Evolutionary conservation across 2,888 invertebrate species (phyloP).

Genomic region (Dicranocentrus wangi): DNA sequence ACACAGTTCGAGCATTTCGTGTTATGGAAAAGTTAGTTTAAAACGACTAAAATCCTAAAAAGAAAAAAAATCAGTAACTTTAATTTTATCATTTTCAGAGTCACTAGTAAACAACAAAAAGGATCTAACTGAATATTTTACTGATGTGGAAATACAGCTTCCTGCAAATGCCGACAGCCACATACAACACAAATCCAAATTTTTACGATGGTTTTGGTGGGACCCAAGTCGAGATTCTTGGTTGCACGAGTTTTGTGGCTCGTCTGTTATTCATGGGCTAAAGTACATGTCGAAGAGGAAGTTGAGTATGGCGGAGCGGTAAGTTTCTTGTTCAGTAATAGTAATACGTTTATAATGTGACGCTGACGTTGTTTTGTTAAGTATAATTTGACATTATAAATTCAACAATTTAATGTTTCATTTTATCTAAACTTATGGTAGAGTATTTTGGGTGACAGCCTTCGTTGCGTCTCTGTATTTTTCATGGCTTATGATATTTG

Average conservation of each 20-base stretch:
- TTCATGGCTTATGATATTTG: constrained; percentile 35
- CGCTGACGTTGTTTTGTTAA: no score
- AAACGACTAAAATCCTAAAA: not conserved
- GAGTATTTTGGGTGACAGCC: constrained; percentile 48
- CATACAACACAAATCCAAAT: not conserved
- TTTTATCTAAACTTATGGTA: no score
- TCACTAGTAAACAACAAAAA: not conserved
- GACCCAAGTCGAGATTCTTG: constrained; percentile 40
- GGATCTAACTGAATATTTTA: no score
- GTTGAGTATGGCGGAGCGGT: constrained; percentile 42
- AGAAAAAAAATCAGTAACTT: not conserved
- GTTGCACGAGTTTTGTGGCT: constrained; percentile 46
- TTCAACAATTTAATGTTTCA: not conserved
- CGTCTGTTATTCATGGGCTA: constrained; percentile 50
- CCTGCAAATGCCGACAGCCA: not conserved
- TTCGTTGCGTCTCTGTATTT: constrained; percentile 38
- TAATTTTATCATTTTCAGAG: not conserved
- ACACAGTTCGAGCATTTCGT: constrained; percentile 45
- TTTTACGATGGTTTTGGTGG: constrained; percentile 42
- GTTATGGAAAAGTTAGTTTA: constrained; percentile 35
- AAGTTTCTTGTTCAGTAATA: no score
- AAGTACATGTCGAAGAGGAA: constrained; percentile 49
- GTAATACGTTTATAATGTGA: no score
- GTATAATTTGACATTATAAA: not conserved
- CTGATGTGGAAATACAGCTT: not conserved